Base-by-base conservation (phyloP, 2,888 invertebrate genomes). In the Eumacrocentrus americanus region DNA sequence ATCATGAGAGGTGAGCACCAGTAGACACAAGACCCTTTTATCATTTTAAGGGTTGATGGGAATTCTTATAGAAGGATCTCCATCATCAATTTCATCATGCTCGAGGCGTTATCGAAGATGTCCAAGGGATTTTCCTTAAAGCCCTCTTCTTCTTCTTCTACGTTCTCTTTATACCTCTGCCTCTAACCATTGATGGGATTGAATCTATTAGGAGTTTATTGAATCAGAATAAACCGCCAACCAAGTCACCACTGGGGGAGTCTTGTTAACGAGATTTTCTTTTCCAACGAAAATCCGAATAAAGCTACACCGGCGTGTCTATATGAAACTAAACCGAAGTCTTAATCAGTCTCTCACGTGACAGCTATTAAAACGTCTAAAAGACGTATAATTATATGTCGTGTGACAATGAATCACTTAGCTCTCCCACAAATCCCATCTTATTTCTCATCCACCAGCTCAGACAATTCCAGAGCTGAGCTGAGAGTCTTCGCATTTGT, bases 1-100 rank as follows among this genome's bases (percentile, higher is more conserved):
- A 79, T 34, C 76, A 75, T 58, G 75, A 78, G 12, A 73, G 77
- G 78, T 78, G 60, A 74, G 71, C n/a, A n/a, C n/a, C n/a, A n/a
- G n/a, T n/a, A n/a, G n/a, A n/a, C n/a, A n/a, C n/a, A n/a, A n/a
- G n/a, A n/a, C n/a, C n/a, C n/a, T n/a, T n/a, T n/a, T n/a, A n/a
- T n/a, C n/a, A n/a, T n/a, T n/a, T n/a, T n/a, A n/a, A n/a, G n/a
- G n/a, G n/a, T n/a, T n/a, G n/a, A n/a, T n/a, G n/a, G n/a, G n/a
- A n/a, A n/a, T n/a, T n/a, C n/a, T n/a, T n/a, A n/a, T n/a, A n/a
- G n/a, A n/a, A n/a, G n/a, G n/a, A n/a, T n/a, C n/a, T n/a, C n/a
- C n/a, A n/a, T n/a, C n/a, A n/a, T n/a, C n/a, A n/a, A n/a, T n/a
- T n/a, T n/a, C n/a, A n/a, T n/a, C n/a, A n/a, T n/a, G n/a, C n/a